Evolutionary conservation across 2,888 invertebrate species (phyloP), one percentile per base, ranked within the genome.

Genomic region (Macaria notata): DNA sequence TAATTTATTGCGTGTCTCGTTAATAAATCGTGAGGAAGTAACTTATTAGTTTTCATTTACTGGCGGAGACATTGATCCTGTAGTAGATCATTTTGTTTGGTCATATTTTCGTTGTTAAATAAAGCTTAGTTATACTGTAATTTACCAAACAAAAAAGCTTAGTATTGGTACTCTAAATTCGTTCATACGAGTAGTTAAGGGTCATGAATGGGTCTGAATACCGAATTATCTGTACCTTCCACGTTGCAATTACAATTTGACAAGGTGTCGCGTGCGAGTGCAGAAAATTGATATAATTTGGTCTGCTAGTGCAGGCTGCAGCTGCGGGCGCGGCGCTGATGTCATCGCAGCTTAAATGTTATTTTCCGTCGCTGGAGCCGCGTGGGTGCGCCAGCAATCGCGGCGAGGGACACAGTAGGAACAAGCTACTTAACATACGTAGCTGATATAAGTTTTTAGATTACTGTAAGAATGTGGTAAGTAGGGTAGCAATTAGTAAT

Each of bases 271-370:
- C 31, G 8, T 19, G n/a, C 7, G 31, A 9, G n/a, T 50, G 33
- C 41, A 9, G 46, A 51, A 56, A 56, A 52, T 45, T 48, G 8
- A 44, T 41, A 48, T 30, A 50, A 44, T 66, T 65, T 63, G 62
- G 71, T 72, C 75, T 75, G 79, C 78, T 75, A 72, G 76, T 71
- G 75, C 78, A 76, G 77, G 86, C 44, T 19, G 49, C 31, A 45
- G 45, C 81, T 79, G 86, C 87, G 73, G 85, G 87, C 81, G 85
- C 83, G 86, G 82, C 83, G 86, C 83, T 90, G 91, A 91, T 89
- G 89, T 90, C 91, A 91, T 91, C 90, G 84, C 76, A 79, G 80
- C 82, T 49, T 58, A 51, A 86, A 88, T 86, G 88, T 85, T 87
- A 86, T 88, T 86, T 86, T 87, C 86, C 85, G 85, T 80, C 82